Evolutionary conservation across 2,888 invertebrate species (phyloP).

Genomic region (Onthophagus sagittarius): DNA sequence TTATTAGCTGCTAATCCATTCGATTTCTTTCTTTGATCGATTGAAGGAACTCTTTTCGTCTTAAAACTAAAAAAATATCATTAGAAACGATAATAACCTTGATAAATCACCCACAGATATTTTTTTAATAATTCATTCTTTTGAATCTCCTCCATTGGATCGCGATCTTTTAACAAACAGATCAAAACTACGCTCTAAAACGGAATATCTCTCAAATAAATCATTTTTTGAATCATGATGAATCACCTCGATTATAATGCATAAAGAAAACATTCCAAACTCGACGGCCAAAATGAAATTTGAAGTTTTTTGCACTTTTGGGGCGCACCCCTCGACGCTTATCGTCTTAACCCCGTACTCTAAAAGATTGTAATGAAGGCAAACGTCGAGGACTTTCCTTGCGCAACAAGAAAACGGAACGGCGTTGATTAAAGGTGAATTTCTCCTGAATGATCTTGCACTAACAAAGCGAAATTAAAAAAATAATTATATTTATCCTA

Average conservation of each 20-base stretch:
- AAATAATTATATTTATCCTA: background rate
- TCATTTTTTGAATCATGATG: background rate
- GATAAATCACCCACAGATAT: conserved; percentile 17
- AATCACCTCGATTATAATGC: conserved; percentile 32
- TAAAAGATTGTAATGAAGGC: conserved; percentile 32
- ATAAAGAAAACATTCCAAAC: conserved; percentile 27
- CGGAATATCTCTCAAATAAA: background rate
- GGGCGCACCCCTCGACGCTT: conserved; percentile 31
- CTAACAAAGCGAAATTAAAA: background rate
- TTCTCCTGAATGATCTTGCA: conserved; percentile 1
- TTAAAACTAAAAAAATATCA: conserved; percentile 8
- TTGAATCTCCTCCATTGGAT: background rate
- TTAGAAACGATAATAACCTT: background rate
- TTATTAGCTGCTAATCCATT: background rate
- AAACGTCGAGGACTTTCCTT: conserved; percentile 26
- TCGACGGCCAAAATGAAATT: conserved; percentile 29
- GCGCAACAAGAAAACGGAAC: conserved; percentile 38
- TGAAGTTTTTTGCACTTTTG: conserved; percentile 27
- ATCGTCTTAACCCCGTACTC: conserved; percentile 32
- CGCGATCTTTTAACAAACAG: conserved; percentile 7
- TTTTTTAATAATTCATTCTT: conserved; percentile 4
- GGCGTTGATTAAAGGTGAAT: conserved; percentile 12
- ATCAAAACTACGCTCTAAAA: conserved; percentile 15
- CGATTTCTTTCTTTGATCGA: background rate
- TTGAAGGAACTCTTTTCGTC: background rate